Percentiles rank a stretch among this genome's conserved stretches.
Conservation (phyloP, 2,797 vertebrate species). For the Parauchenoglanis punctatus region DNA sequence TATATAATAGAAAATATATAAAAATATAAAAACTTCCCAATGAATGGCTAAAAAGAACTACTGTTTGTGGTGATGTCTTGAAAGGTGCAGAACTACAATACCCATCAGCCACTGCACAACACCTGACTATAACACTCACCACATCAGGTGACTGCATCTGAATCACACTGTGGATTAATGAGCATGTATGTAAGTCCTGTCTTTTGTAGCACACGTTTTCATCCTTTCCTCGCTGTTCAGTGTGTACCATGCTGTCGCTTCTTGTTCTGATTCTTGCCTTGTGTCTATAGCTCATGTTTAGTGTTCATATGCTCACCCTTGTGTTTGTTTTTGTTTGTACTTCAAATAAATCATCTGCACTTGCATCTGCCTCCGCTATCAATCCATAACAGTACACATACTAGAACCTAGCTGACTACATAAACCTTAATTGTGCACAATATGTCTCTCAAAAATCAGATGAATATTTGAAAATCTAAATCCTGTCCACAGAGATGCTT, state of each 20-base stretch:
- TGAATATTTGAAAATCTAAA: not conserved
- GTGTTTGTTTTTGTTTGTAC: not conserved
- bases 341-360: not conserved
- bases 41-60: too few species aligned
- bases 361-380: not conserved
- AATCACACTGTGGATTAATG: too few species aligned
- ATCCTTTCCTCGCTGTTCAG: too few species aligned
- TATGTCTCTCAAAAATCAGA: not conserved
- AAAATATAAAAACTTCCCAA: too few species aligned
- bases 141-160: too few species aligned
- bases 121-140: too few species aligned
- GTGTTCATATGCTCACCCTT: not conserved
- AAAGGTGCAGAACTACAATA: too few species aligned
- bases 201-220: too few species aligned
- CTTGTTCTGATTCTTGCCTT: not conserved
- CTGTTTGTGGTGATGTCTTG: too few species aligned
- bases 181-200: too few species aligned
- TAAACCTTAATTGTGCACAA: not conserved
- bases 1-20: too few species aligned
- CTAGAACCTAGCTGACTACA: not conserved
- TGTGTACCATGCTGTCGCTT: not conserved
- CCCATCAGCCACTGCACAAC: too few species aligned
- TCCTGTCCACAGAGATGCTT: constrained; percentile 20
- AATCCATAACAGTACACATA: not conserved
- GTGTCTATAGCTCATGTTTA: not conserved